Base-by-base conservation (phyloP, 2,797 vertebrate species). In the Triplophysa yarkandensis region DNA sequence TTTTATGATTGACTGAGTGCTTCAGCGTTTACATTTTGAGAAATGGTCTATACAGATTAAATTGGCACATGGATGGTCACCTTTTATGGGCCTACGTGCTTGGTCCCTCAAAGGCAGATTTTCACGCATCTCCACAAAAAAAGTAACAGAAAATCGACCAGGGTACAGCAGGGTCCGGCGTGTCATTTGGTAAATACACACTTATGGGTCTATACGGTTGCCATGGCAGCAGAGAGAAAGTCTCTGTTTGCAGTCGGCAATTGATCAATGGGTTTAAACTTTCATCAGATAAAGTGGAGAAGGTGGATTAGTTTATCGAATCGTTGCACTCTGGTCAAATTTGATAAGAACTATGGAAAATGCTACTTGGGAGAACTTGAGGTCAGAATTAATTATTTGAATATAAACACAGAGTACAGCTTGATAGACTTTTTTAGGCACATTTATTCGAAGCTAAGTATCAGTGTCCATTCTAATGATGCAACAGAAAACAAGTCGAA, bases 261-360 rank as follows among this genome's bases (percentile, higher is more conserved):
- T 83, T 84, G 87, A 92, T 91, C 85, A 88, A 78, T 81, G 84
- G 64, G 86, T 81, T 89, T 86, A 86, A 82, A 85, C 80, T 86
- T 88, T 85, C 76, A 89, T 91, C 85, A 86, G 88, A 85, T 83
- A 81, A 84, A 82, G 72, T 79, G 81, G 85, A 75, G 82, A 75
- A 83, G 78, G 81, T 85, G 82, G 86, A 82, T 84, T 81, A 69
- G 77, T 76, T 71, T 85, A 85, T 82, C 82, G 81, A 80, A 84
- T 78, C 57, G 68, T 69, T 74, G 62, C 77, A 71, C 80, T 79
- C 57, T 41, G 82, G 84, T 82, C 76, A 80, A 76, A 80, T 54
- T 52, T 73, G 74, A 86, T 85, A 84, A 84, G 87, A 89, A 86
- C 75, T 66, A 78, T 81, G 54, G 71, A 80, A 81, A 85, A 84